A percentile compares a stretch with the other conserved stretches of the same genome.
Conservation (phyloP, 2,888 invertebrate species). For the Watsonalla cultraria region DNA sequence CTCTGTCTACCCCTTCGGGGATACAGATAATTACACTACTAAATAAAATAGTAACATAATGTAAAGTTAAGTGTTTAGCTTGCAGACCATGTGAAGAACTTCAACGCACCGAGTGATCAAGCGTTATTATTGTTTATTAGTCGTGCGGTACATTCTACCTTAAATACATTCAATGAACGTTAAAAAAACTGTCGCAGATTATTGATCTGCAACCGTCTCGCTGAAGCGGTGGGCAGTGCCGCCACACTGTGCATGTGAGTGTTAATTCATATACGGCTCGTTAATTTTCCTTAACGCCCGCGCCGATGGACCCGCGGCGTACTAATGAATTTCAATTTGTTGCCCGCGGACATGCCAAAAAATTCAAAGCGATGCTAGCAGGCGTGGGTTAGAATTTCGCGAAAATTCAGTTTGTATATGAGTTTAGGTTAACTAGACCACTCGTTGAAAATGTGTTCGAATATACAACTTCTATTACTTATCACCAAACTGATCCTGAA, state of each 20-base stretch:
- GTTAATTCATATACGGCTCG: conserved; percentile 72
- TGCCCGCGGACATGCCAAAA: conserved; percentile 45
- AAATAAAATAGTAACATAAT: no score
- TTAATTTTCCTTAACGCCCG: conserved; percentile 73
- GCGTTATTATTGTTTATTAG: no score
- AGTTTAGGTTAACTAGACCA: neutral
- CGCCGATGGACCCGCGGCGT: conserved; percentile 46
- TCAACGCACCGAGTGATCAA: no score
- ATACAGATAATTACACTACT: no score
- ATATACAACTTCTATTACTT: no score
- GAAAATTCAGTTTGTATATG: conserved; percentile 20
- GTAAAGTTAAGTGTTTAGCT: no score
- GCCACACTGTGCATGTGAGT: conserved; percentile 33
- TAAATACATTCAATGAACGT: conserved; percentile 5
- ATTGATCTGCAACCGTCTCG: conserved; percentile 37
- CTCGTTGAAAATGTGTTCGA: neutral
- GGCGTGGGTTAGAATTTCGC: conserved; percentile 20
- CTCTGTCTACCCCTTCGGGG: no score
- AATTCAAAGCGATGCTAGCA: conserved; percentile 31
- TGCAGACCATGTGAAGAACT: no score
- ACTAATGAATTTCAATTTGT: conserved; percentile 77
- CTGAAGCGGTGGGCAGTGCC: conserved; percentile 9
- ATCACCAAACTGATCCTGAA: no score
- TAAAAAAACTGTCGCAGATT: conserved; percentile 39
- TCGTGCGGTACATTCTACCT: neutral